Percentiles rank a stretch among this genome's conserved stretches.
Evolutionary conservation across 2,113 vertebrate species (phyloP).

Genomic region (Empidonax alnorum): DNA sequence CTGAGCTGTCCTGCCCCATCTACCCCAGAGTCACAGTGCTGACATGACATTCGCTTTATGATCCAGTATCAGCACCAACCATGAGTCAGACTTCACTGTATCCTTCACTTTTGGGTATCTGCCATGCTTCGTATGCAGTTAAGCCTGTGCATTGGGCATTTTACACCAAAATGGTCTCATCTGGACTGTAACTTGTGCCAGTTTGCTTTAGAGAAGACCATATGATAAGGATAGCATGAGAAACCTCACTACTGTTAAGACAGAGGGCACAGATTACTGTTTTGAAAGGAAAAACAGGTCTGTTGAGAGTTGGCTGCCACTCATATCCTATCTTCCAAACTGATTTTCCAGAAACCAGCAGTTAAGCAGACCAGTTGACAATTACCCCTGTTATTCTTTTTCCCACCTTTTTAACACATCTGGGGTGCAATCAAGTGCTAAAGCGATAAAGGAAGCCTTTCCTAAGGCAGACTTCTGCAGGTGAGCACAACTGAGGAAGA

Average conservation of each 20-base stretch:
- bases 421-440: background rate
- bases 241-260: background rate
- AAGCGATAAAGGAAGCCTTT: background rate
- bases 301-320: background rate
- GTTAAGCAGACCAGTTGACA: background rate
- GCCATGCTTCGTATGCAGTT: background rate
- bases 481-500: background rate
- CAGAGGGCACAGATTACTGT: accelerated
- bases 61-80: background rate
- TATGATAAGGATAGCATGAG: background rate
- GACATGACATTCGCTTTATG: background rate
- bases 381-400: background rate
- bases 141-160: background rate
- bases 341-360: background rate
- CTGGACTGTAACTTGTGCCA: background rate
- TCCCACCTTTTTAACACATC: background rate
- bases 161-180: background rate
- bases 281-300: background rate
- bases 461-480: background rate
- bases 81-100: background rate
- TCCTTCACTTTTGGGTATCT: background rate
- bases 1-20: background rate
- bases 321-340: background rate
- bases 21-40: background rate
- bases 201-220: background rate